Percentiles rank a stretch among this genome's conserved stretches.
Evolutionary conservation across 2,888 invertebrate species (phyloP).

Genomic region (Cataglyphis altisquamis): DNA sequence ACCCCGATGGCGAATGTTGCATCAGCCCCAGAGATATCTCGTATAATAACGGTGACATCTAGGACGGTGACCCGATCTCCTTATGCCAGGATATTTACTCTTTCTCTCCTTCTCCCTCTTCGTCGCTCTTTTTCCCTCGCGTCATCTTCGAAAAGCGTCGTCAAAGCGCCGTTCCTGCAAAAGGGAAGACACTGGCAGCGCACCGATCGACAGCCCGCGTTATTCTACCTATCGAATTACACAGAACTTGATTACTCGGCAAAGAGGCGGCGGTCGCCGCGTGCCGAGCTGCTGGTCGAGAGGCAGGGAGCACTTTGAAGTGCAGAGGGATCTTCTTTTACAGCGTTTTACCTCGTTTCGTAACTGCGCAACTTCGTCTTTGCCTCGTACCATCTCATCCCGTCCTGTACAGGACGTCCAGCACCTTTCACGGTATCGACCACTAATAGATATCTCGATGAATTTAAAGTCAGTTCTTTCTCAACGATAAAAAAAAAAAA

Average conservation of each 20-base stretch:
- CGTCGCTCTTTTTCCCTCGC: neutral
- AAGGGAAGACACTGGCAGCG: conserved; percentile 44
- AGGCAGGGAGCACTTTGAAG: conserved; percentile 75
- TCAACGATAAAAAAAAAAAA: neutral
- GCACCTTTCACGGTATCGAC: neutral
- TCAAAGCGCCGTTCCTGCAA: conserved; percentile 48
- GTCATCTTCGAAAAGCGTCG: conserved; percentile 39
- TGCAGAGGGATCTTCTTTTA: conserved; percentile 76
- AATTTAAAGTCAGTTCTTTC: neutral
- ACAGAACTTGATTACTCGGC: conserved; percentile 70
- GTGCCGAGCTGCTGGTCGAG: conserved; percentile 63
- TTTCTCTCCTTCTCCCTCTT: neutral
- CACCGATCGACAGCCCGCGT: conserved; percentile 63
- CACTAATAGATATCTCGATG: conserved; percentile 12
- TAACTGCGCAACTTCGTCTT: conserved; percentile 9
- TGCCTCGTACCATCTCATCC: neutral
- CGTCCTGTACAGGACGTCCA: conserved; percentile 46
- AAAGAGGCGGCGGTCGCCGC: conserved; percentile 65
- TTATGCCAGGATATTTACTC: conserved; percentile 50
- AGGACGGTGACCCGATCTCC: conserved; percentile 24
- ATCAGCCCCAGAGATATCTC: conserved; percentile 30
- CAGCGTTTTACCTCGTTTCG: conserved; percentile 67
- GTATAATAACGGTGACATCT: conserved; percentile 39
- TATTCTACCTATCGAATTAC: conserved; percentile 69
- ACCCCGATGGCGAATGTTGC: conserved; percentile 12